Evolutionary conservation across 1,140 invertebrate genomes (phyloP).

Genomic region (Heterodera schachtii): DNA sequence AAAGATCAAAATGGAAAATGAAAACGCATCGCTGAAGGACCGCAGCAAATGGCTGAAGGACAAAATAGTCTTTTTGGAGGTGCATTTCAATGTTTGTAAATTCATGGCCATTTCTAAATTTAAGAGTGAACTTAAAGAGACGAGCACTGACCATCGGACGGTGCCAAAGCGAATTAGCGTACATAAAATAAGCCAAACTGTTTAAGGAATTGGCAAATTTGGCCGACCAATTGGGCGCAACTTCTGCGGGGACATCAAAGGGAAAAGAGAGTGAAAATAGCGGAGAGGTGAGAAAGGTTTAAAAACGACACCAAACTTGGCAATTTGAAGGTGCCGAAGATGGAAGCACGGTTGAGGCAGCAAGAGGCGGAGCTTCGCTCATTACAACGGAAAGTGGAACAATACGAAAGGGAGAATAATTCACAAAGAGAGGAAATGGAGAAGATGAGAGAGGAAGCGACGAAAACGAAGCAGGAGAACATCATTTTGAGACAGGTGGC

Average conservation of each 20-base stretch:
- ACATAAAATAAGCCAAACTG: neutral
- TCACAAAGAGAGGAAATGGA: slow-evolving; percentile 31
- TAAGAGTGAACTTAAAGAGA: slow-evolving; percentile 40
- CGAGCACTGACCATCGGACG: slow-evolving; percentile 38
- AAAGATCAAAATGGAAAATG: slow-evolving; percentile 37
- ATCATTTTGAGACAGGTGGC: slow-evolving; percentile 24
- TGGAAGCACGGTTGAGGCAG: slow-evolving; percentile 35
- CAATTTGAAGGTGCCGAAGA: slow-evolving; percentile 40
- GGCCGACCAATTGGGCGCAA: slow-evolving; percentile 24
- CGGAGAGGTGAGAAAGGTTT: slow-evolving; percentile 13
- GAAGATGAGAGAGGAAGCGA: slow-evolving; percentile 3
- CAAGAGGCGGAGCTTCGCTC: slow-evolving; percentile 39
- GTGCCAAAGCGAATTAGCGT: slow-evolving; percentile 8
- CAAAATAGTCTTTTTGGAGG: slow-evolving; percentile 40
- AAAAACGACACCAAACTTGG: slow-evolving; percentile 15
- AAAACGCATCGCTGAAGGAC: slow-evolving; percentile 26
- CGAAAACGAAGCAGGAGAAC: slow-evolving; percentile 39
- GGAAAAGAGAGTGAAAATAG: neutral
- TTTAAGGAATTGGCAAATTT: slow-evolving; percentile 27
- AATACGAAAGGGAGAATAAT: slow-evolving; percentile 26
- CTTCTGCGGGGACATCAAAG: neutral
- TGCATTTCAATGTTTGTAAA: slow-evolving; percentile 21
- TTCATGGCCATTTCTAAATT: neutral
- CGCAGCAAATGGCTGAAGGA: slow-evolving; percentile 32
- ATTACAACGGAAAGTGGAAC: slow-evolving; percentile 39